Evolutionary conservation across 1,140 invertebrate species (phyloP).

Genomic region (Holotrichia oblita): DNA sequence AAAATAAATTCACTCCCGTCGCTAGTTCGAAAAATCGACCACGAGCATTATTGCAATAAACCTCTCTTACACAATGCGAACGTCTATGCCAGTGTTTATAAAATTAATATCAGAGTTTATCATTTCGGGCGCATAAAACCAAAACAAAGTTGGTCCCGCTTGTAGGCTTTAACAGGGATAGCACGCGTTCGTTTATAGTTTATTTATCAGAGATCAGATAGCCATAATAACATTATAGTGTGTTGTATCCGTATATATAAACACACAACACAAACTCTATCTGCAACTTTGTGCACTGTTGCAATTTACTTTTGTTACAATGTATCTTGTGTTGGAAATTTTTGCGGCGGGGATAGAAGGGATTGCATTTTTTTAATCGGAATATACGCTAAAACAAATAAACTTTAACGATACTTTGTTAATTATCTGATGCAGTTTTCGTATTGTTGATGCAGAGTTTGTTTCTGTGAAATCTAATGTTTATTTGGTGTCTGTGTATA

Average conservation of each 20-base stretch:
- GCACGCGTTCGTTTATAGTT: slow-evolving; percentile 30
- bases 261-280: not conserved
- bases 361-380: not conserved
- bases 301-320: slow-evolving; percentile 11
- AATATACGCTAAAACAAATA: slow-evolving; percentile 15
- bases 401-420: not conserved
- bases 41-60: slow-evolving; percentile 23
- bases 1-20: slow-evolving; percentile 23
- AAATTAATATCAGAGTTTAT: slow-evolving; percentile 36
- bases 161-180: not conserved
- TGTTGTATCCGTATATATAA: not conserved
- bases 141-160: slow-evolving; percentile 1
- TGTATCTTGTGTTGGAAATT: not conserved
- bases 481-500: slow-evolving; percentile 15
- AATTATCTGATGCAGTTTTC: not conserved
- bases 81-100: slow-evolving; percentile 33
- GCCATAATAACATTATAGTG: slow-evolving; percentile 31
- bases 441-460: not conserved
- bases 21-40: slow-evolving; percentile 22
- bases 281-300: slow-evolving; percentile 24
- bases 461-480: slow-evolving; percentile 15
- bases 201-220: slow-evolving; percentile 34
- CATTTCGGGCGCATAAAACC: not conserved
- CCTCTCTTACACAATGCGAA: slow-evolving; percentile 31
- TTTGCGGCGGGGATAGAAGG: not conserved